Evolutionary conservation across 2,888 invertebrate genomes (phyloP).

Genomic region (Muscina levida): DNA sequence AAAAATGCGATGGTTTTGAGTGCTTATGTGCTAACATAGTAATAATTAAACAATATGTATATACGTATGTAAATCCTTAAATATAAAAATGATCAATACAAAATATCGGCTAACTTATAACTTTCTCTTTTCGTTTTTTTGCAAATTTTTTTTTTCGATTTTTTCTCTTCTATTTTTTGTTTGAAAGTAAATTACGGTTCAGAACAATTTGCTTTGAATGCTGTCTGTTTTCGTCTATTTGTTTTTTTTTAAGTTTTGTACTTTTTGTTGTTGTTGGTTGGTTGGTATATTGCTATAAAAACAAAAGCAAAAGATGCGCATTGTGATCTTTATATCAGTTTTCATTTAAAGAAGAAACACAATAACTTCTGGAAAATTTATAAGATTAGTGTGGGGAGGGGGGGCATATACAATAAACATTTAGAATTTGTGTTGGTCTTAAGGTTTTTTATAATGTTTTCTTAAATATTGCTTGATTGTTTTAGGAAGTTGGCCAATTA

Average conservation of each 20-base stretch:
- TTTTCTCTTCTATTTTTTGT: slow-evolving; percentile 40
- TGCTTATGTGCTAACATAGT: slow-evolving; percentile 62
- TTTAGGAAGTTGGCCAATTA: neutral
- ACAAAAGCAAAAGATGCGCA: slow-evolving; percentile 56
- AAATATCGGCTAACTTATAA: too few species aligned
- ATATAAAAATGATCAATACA: slow-evolving; percentile 30
- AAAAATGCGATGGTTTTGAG: slow-evolving; percentile 67
- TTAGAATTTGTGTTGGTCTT: too few species aligned
- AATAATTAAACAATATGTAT: slow-evolving; percentile 38
- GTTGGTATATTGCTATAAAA: slow-evolving; percentile 60
- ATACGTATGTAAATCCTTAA: slow-evolving; percentile 50
- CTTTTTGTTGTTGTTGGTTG: slow-evolving; percentile 66
- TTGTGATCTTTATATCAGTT: too few species aligned
- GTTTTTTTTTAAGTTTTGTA: slow-evolving; percentile 63
- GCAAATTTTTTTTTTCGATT: neutral
- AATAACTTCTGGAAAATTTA: too few species aligned
- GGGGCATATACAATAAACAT: too few species aligned
- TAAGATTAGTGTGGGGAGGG: too few species aligned
- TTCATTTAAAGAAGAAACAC: too few species aligned
- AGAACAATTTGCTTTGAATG: neutral
- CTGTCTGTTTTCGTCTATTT: slow-evolving; percentile 65
- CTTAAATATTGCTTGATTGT: slow-evolving; percentile 54
- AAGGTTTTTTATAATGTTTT: slow-evolving; percentile 19
- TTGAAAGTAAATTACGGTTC: slow-evolving; percentile 28
- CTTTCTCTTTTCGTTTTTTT: slow-evolving; percentile 22